Percentiles rank a stretch among this genome's conserved stretches.
Conservation (phyloP, 2,888 invertebrate genomes). For the Ommatoiulus sabulosus region DNA sequence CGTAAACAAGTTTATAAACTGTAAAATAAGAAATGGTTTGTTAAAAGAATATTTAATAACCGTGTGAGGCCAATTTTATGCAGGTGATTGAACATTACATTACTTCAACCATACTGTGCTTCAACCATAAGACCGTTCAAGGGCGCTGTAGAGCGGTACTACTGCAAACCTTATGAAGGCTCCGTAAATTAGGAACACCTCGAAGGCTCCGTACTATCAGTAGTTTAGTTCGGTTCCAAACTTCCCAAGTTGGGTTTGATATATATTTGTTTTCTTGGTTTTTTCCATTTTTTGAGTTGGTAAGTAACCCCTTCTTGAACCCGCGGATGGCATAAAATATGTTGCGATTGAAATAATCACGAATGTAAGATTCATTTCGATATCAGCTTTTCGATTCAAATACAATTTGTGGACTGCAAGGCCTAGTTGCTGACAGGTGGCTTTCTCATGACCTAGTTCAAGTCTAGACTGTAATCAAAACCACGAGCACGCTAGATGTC, state of each 20-base stretch:
- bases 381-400: not conserved
- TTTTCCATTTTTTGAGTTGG: not conserved
- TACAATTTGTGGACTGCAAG: not conserved
- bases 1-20: no score
- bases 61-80: no score
- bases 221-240: not conserved
- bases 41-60: no score
- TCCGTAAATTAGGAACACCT: not conserved
- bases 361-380: not conserved
- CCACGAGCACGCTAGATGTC: not conserved
- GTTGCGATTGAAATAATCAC: no score
- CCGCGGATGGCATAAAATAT: not conserved
- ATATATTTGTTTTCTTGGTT: not conserved
- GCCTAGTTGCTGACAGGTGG: conserved; percentile 18
- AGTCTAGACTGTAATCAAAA: not conserved
- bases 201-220: not conserved
- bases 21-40: no score
- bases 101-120: no score
- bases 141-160: no score
- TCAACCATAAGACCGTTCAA: no score
- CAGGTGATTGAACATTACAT: no score
- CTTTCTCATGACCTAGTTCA: not conserved
- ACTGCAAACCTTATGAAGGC: no score
- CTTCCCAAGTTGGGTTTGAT: not conserved
- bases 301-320: not conserved